Conservation (phyloP, 2,113 vertebrate genomes). For the Corythornis madagascariensis region DNA sequence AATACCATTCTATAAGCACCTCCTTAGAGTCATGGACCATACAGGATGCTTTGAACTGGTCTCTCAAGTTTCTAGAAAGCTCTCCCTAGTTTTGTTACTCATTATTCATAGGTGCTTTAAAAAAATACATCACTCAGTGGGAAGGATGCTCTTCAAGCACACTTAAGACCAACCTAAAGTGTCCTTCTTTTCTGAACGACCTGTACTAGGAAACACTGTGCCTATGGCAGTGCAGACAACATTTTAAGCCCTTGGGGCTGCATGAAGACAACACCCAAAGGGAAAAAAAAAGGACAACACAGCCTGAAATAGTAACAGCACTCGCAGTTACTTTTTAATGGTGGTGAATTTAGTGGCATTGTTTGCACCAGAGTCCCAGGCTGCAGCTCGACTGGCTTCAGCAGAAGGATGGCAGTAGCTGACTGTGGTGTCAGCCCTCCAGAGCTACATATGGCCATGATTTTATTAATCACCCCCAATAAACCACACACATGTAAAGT, state of each 20-base stretch:
- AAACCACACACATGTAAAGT: not conserved
- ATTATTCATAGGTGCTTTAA: not conserved
- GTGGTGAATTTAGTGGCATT: not conserved
- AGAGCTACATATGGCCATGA: not conserved
- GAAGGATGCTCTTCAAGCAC: not conserved
- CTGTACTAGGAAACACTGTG: rapidly evolving
- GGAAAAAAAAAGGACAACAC: not conserved
- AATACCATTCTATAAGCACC: not conserved
- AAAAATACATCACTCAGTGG: not conserved
- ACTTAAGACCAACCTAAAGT: not conserved
- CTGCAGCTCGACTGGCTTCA: not conserved
- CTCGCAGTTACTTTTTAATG: not conserved
- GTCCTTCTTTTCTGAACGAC: not conserved
- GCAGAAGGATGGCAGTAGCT: not conserved
- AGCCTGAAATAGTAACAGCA: not conserved
- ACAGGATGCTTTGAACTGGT: not conserved
- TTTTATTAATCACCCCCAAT: slow-evolving; percentile 24
- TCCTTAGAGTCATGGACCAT: not conserved
- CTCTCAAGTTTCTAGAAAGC: not conserved
- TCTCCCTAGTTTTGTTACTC: not conserved
- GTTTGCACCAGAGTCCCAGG: not conserved
- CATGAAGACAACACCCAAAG: not conserved
- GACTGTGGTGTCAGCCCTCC: slow-evolving; percentile 5
- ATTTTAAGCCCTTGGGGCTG: not conserved
- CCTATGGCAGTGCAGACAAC: not conserved